Base-by-base conservation (phyloP, 2,113 vertebrate genomes). In the Empidonax alnorum region DNA sequence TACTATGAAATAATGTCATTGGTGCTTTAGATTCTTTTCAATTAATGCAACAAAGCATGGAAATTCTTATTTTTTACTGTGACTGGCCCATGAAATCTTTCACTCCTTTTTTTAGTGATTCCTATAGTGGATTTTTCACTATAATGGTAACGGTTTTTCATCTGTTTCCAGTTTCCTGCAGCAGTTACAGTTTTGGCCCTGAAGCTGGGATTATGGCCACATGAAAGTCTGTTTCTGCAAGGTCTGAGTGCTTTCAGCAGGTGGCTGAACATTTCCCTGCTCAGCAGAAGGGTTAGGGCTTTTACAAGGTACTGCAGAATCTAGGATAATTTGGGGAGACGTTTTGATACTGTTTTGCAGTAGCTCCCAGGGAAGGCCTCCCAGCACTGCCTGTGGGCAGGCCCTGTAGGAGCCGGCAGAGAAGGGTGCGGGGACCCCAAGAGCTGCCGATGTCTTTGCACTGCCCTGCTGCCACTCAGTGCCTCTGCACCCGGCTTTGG, bases 131-230 rank as follows among this genome's bases (percentile, higher is more conserved):
- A 78, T 87, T 85, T 94, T 89, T 93, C 81, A 49, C 95, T 94
- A 79, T 24, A 91, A 96, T 82, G 58, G 90, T 96, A 97, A 87
- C 75, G 94, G 77, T 71, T 97, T 96, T 95, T 90, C 46, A 75
- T 86, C 66, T 76, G 65, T 92, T 96, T 94, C 65, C 86, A 87
- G 80, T 95, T 97, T 96, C 80, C 44, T 87, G 44, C 75, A 90
- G 78, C 81, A 41, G 33, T 82, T 88, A 84, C 37, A 86, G 49
- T 90, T 97, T 78, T 96, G 46, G 42, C 81, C 37, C 55, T 50
- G 35, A 77, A 94, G 52, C 88, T 91, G 90, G 93, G 93, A 78
- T 85, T 82, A 73, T 69, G 39, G 56, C 75, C 74, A 52, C 35
- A 53, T 58, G 53, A 49, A 81, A 67, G 22, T 67, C 78, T 81